Evolutionary conservation across 2,888 invertebrate species (phyloP), one percentile per base, ranked within the genome.

Genomic region (Elysia crispata): DNA sequence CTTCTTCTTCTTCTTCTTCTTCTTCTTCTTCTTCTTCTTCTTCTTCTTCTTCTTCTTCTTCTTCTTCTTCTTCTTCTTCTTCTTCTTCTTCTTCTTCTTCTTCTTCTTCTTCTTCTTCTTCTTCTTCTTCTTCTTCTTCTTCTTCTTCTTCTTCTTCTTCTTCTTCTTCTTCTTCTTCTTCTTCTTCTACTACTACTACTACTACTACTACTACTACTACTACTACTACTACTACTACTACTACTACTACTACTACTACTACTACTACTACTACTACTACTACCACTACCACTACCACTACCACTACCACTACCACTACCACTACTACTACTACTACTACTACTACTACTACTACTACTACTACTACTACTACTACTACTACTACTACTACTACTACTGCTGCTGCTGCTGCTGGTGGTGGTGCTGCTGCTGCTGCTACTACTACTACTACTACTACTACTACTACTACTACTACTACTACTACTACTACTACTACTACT

Each of bases 401-500:
- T n/a, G n/a, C n/a, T n/a, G n/a, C n/a, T n/a, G n/a, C n/a, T n/a
- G n/a, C n/a, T n/a, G n/a, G n/a, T n/a, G n/a, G n/a, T n/a, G n/a
- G n/a, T n/a, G n/a, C n/a, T n/a, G n/a, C n/a, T n/a, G n/a, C n/a
- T n/a, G n/a, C n/a, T 72, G 1, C 72, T 49, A 6, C 33, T 72
- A 72, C 49, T 72, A 49, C 49, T 72, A 72, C 72, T 72, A 49
- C 72, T 72, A 72, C 72, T 49, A 49, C 49, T 72, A 72, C 49
- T 72, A 72, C 72, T 72, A 72, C 49, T 72, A 72, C 49, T 72
- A 49, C 49, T 72, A 49, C 72, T 49, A 72, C 72, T 72, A 72
- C 72, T 49, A 72, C 72, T 72, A 72, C 49, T 49, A 49, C 49
- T 72, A 72, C 49, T 72, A 72, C 72, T 49, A 72, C 49, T 72